Base-by-base conservation (phyloP, 2,888 invertebrate genomes). In the Stenodema calcarata region DNA sequence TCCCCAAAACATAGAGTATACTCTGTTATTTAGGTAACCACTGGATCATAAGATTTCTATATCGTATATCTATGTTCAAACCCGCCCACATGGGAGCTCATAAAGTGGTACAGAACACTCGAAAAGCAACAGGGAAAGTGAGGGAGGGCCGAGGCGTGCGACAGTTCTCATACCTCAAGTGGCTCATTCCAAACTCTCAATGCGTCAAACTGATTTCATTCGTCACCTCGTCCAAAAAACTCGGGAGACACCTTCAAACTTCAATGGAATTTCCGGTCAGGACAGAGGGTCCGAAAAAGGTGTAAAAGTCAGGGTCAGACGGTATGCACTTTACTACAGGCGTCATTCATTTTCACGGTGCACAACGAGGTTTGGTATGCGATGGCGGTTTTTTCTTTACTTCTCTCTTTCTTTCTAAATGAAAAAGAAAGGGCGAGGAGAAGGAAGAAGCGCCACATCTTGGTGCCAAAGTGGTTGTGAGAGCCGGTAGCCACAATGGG, bases 241-340 rank as follows among this genome's bases (percentile, higher is more conserved):
- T 70, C 14, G 1, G 23, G 7, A 18, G 7, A 4, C 62, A 0
- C 35, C 35, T 30, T 35, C 35, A 30, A 35, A 30, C 62, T 18
- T 62, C 23, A 62, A 73, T 73, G 73, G 73, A 73, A 73, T 73
- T 30, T 35, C 14, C 41, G n/a, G 69, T 9, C 23, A 28, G 6
- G 18, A 18, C n/a, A 18, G 54, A 54, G 62, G 62, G 62, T 7
- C 62, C 54, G 18, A 62, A 23, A 23, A 73, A 73, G 73, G 73
- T 73, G 73, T 73, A 73, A 73, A 80, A 80, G 80, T 42, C 41
- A 23, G 42, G 41, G 76, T n/a, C 80, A 80, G 80, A 80, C 80
- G 80, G 80, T 30, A n/a, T 47, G 47, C 80, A 80, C 80, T 80
- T 79, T 80, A 80, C 50, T 41, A 41, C 44, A 80, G 80, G 80